Evolutionary conservation across 2,113 vertebrate species (phyloP).

Genomic region (Pseudopodoces humilis): DNA sequence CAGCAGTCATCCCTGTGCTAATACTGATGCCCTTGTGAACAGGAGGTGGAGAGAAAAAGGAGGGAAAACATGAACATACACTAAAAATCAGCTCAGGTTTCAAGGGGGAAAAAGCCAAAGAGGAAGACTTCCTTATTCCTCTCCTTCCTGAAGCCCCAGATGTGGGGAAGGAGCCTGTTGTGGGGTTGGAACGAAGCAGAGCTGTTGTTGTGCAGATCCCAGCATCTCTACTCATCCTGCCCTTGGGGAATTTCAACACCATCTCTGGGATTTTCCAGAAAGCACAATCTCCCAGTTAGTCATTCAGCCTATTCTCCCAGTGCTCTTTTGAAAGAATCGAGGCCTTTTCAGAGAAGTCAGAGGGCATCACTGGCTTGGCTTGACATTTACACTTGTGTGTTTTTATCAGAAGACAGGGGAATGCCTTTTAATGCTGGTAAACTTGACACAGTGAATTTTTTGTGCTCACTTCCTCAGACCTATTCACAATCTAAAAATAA

Average conservation of each 20-base stretch:
- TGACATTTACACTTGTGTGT: conserved; percentile 22
- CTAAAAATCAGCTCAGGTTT: not conserved
- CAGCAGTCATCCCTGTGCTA: not conserved
- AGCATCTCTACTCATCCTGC: not conserved
- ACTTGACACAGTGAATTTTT: not conserved
- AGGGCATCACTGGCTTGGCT: not conserved
- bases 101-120: not conserved
- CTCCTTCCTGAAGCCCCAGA: not conserved
- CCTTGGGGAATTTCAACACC: not conserved
- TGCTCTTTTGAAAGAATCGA: not conserved
- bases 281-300: not conserved
- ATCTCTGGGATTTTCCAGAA: not conserved
- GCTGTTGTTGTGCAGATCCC: not conserved
- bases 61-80: not conserved
- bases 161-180: not conserved
- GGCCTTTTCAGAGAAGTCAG: conserved; percentile 33
- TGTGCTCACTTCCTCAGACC: not conserved
- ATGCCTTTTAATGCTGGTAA: not conserved
- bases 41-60: not conserved
- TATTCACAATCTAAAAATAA: conserved; percentile 31
- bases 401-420: not conserved
- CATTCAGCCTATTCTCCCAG: not conserved
- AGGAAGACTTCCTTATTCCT: not conserved
- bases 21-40: not conserved
- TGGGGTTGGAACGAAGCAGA: not conserved